Evolutionary conservation across 2,888 invertebrate genomes (phyloP), one percentile per base, ranked within the genome.

Genomic region (Syritta pipiens): DNA sequence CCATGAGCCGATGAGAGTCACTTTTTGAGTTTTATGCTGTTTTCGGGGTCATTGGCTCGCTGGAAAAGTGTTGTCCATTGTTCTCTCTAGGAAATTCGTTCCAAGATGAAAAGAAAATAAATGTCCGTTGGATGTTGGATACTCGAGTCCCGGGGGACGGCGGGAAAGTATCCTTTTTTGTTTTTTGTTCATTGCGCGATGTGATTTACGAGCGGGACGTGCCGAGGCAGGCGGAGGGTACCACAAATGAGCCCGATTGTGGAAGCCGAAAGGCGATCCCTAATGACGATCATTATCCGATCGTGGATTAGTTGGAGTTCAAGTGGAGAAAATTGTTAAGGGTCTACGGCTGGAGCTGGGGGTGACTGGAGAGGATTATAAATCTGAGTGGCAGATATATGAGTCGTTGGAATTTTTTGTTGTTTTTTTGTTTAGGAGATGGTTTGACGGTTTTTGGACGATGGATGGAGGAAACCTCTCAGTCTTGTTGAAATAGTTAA

Each of bases 61-160:
- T 75, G 57, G 37, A 65, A 72, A 72, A 77, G 71, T 77, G 65
- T 40, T 72, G 59, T 42, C 63, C 46, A 77, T 77, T 77, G 76
- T 77, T 77, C 71, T 77, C 63, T 63, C 65, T 59, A 37, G 51
- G 59, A 71, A 77, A 69, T 51, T 72, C 71, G 51, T 71, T 71
- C 28, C n/a, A n/a, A n/a, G n/a, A n/a, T 71, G 71, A 71, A 71
- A 76, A 69, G 75, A 69, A 76, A 76, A 76, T 69, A n/a, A n/a
- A n/a, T n/a, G n/a, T n/a, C n/a, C n/a, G n/a, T n/a, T n/a, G 55
- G 62, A 26, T 53, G 7, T 55, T 35, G 20, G 4, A 5, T 40
- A 20, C 12, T 60, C 26, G 22, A n/a, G 4, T 9, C 28, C 48
- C 26, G 24, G 12, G 37, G 28, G 51, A 42, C 22, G 37, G 17